Percentiles rank a stretch among this genome's conserved stretches.
These are phyloP conservation scores for Xiphorhynchus erythropygius DNA, from an alignment of 2,797 vertebrate genomes.

Conservation along the genomic window DNA sequence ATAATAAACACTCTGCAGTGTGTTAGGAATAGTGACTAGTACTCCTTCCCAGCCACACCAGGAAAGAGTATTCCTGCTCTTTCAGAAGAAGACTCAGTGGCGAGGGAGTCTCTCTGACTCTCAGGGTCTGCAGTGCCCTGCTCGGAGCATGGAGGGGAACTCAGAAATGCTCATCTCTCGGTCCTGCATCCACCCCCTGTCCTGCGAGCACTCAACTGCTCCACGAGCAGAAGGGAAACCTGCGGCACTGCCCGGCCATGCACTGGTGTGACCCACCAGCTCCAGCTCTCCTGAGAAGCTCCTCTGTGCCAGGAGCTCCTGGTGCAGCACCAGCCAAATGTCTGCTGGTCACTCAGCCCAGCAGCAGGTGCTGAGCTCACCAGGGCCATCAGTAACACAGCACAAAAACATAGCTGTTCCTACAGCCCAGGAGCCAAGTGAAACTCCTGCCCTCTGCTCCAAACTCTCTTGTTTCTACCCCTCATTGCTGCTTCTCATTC, in stretches of 20 bases:
- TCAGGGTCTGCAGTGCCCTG: not conserved
- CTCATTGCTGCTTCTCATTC: not conserved
- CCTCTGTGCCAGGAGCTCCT: not conserved
- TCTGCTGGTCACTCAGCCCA: not conserved
- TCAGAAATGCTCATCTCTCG: not conserved
- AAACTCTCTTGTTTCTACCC: not conserved
- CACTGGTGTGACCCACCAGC: not conserved
- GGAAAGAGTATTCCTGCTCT: not conserved
- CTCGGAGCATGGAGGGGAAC: not conserved
- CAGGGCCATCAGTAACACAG: not conserved
- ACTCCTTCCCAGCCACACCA: not conserved
- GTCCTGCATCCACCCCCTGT: not conserved
- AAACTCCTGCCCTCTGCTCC: not conserved
- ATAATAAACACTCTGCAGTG: not conserved
- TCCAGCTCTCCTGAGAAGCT: not conserved
- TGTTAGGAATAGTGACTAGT: not conserved
- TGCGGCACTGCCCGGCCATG: not conserved
- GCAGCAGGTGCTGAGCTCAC: not conserved
- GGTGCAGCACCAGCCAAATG: not conserved
- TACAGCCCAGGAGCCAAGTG: not conserved
- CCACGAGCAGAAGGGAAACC: conserved; percentile 7
- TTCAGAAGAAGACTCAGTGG: not conserved
- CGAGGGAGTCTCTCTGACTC: not conserved
- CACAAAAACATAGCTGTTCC: not conserved
- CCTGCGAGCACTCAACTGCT: not conserved